Evolutionary conservation across 2,113 vertebrate species (phyloP), one percentile per base, ranked within the genome.

Genomic region (Candoia aspera): DNA sequence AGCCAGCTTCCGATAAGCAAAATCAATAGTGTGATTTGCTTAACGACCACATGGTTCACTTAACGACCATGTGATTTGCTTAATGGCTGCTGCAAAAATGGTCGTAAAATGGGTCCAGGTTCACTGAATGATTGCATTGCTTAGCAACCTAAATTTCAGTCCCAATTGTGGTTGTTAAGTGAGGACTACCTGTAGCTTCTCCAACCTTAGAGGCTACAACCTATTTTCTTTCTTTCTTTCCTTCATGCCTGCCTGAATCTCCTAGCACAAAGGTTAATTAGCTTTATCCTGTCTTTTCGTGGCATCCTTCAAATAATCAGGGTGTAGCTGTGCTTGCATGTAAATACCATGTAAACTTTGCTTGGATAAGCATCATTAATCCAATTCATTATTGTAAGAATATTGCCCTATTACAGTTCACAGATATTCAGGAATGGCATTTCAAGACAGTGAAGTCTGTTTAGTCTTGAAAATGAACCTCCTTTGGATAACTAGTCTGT

Each of bases 381-480:
- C 88, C n/a, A 37, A 68, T 87, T 95, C 96, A 90, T 94, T 94
- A 49, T 91, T 95, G 86, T 88, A 87, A 95, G 93, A 95, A 88
- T 95, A 54, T 93, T 96, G 94, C 84, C 90, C 84, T 93, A n/a
- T 94, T 96, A 92, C 37, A 93, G 90, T 91, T 87, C 92, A 93
- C 92, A 95, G 90, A 92, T 84, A 86, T 95, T 95, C 46, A 91
- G 42, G 87, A 93, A 93, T 93, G 93, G 88, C 37, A 87, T 88
- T 96, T 96, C 64, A 92, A 91, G 87, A 83, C 86, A 57, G 84
- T 90, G 92, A 84, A 95, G 29, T 91, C 29, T 53, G 42, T 94
- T 96, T 96, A 93, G 93, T 49, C 90, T 95, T 59, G 91, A 86
- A 95, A 96, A 95, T 95, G 59, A 62, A 12, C 94, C 92, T 6